Conservation (phyloP, 53 echinoderm and acorn worm species). For the Antedon mediterranea region DNA sequence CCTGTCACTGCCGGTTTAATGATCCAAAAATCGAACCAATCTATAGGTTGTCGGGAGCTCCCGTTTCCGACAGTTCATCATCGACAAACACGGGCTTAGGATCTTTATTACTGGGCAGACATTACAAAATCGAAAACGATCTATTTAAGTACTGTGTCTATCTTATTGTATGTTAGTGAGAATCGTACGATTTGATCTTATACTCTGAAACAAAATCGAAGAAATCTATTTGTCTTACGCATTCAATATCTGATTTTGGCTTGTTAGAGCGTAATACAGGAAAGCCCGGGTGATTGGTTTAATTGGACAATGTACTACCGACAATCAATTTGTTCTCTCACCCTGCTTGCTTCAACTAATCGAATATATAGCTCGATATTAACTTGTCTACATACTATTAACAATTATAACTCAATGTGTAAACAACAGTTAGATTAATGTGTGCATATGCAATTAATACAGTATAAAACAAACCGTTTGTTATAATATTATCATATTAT, state of each 20-base stretch:
- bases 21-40: slow-evolving; percentile 1
- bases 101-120: background rate
- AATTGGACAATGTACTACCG: background rate
- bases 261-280: background rate
- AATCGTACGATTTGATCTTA: background rate
- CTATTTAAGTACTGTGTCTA: background rate
- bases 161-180: background rate
- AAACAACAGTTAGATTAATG: too few species aligned
- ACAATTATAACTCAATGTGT: background rate
- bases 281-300: background rate
- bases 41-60: background rate
- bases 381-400: background rate
- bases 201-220: background rate
- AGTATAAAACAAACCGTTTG: too few species aligned
- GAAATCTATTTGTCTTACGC: background rate
- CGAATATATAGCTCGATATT: background rate
- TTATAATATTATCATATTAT: too few species aligned
- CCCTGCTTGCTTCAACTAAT: background rate
- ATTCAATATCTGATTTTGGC: background rate
- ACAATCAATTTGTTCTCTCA: background rate
- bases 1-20: background rate
- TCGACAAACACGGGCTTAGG: background rate
- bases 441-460: too few species aligned
- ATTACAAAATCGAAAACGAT: background rate
- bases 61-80: background rate